Evolutionary conservation across 2,797 vertebrate species (phyloP), one percentile per base, ranked within the genome.

Genomic region (Siniperca obscura): DNA sequence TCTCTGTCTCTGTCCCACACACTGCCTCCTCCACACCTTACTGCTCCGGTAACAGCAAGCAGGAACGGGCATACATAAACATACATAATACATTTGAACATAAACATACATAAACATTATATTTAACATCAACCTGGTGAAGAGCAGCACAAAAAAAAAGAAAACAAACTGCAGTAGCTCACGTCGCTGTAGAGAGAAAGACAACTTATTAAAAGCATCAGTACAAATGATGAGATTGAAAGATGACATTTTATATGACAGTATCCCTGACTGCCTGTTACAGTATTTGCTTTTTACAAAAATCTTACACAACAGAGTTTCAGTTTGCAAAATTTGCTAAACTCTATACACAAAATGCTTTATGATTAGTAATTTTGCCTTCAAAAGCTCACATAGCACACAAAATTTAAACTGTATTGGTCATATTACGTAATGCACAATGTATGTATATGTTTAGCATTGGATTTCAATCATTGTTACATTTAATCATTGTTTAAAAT

Each of bases 1-100:
- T 74, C 76, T 85, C 66, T 53, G 60, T 68, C 72, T 69, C 21
- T 38, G 30, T 76, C 73, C 61, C 66, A 48, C 52, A 50, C 73
- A 38, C 62, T 59, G 56, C 48, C 61, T 82, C 30, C 61, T 62
- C 14, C 66, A 81, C 62, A 61, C 66, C 59, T 81, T 66, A 44
- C 61, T 50, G 80, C 80, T 74, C 14, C 8, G 2, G 7, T 65
- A 66, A 61, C 27, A 10, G 14, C 55, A 68, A 65, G 36, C 52
- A 65, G 50, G 12, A 48, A n/a, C 2, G 17, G 53, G 30, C n/a
- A 61, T 53, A 64, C n/a, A 53, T 65, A 82, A 81, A 76, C 11
- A 62, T 55, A 27, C 27, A 27, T 27, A 27, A 27, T 27, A 27
- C 27, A 27, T 27, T 27, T 27, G 2, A 27, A 27, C 27, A 27